Evolutionary conservation across 2,797 vertebrate genomes (phyloP).

Genomic region (Gymnothorax javanicus): DNA sequence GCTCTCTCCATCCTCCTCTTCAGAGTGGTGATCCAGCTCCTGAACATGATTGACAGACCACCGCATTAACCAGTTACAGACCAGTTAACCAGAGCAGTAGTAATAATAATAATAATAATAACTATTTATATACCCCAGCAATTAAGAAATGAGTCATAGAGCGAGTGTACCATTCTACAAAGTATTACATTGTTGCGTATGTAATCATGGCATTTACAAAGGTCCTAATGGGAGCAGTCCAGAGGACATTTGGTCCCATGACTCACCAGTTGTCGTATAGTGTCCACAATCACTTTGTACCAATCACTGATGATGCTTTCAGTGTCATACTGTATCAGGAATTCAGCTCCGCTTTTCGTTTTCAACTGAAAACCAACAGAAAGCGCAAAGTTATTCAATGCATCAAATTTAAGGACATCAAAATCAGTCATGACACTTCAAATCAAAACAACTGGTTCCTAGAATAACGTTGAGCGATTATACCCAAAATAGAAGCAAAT

Average conservation of each 20-base stretch:
- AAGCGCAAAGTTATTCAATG: not conserved
- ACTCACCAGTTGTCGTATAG: conserved; percentile 81
- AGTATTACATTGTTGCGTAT: not conserved
- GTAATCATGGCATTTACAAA: not conserved
- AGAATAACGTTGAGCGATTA: not conserved
- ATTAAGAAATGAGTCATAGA: not conserved
- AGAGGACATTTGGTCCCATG: not conserved
- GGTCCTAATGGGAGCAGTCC: not conserved
- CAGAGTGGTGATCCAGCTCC: conserved; percentile 46
- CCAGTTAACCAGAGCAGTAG: not conserved
- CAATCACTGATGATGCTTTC: conserved; percentile 88
- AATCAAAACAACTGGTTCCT: not conserved
- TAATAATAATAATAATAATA: not conserved
- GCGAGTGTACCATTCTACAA: not conserved
- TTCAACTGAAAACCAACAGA: conserved; percentile 73
- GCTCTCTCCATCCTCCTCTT: conserved; percentile 68
- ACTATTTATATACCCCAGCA: too few species aligned
- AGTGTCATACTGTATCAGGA: conserved; percentile 90
- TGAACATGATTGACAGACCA: conserved; percentile 4
- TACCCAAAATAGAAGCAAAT: not conserved
- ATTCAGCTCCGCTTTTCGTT: conserved; percentile 82
- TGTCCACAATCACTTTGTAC: conserved; percentile 82
- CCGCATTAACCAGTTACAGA: not conserved
- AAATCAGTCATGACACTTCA: not conserved
- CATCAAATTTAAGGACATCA: not conserved